Evolutionary conservation across 92 coral and sea anemone genomes (phyloP).

Genomic region (Heteractis magnifica): DNA sequence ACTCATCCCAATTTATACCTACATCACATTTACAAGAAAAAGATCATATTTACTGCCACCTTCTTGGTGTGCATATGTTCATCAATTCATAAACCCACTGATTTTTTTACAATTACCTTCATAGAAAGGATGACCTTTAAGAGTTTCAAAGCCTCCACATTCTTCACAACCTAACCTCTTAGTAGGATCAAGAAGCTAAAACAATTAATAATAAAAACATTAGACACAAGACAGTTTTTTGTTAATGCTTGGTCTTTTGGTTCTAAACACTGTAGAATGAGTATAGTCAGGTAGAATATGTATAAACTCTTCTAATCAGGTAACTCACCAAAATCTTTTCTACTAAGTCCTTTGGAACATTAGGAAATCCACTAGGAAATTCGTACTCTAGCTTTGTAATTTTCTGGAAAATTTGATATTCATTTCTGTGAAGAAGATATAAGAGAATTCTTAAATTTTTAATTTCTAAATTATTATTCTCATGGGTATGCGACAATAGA

Average conservation of each 20-base stretch:
- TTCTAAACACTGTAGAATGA: too few species aligned
- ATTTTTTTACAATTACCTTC: conserved; percentile 52
- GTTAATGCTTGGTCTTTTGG: too few species aligned
- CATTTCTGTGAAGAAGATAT: conserved; percentile 58
- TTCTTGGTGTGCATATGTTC: too few species aligned
- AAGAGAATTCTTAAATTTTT: too few species aligned
- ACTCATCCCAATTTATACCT: conserved; percentile 87
- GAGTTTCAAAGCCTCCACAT: conserved; percentile 78
- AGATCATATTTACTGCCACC: too few species aligned
- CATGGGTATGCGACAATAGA: too few species aligned
- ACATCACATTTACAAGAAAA: too few species aligned
- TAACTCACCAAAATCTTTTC: conserved; percentile 76
- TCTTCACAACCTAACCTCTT: conserved; percentile 92
- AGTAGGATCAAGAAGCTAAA: conserved; percentile 90
- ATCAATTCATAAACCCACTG: too few species aligned
- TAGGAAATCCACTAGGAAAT: conserved; percentile 93
- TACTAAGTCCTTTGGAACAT: conserved; percentile 82
- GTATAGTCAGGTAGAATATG: too few species aligned
- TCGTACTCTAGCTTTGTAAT: conserved; percentile 84
- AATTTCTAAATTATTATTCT: too few species aligned
- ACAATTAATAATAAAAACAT: neutral
- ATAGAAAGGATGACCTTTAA: conserved; percentile 73
- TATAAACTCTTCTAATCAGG: neutral
- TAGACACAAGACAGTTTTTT: too few species aligned
- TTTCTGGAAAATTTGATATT: conserved; percentile 95